phyloP scores from a whole-genome alignment of 2,888 invertebrate species.

The Panopea generosa region DNA sequence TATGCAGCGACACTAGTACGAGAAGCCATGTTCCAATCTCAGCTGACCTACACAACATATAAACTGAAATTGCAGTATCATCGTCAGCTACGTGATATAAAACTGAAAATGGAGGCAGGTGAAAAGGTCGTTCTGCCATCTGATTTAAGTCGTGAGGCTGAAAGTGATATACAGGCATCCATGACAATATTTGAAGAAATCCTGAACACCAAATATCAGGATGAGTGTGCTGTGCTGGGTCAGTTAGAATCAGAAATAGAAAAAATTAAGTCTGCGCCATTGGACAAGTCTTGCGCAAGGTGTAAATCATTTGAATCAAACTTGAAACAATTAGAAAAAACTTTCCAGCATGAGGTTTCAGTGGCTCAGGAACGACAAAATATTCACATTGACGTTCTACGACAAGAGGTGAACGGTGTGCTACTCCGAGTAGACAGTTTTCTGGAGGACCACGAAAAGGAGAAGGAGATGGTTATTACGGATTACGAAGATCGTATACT shows the following conservation, averaged over 20 bases:
- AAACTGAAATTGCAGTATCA: constrained; percentile 77
- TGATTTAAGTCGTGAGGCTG: constrained; percentile 73
- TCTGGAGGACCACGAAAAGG: constrained; percentile 73
- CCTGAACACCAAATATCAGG: constrained; percentile 77
- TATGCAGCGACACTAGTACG: constrained; percentile 89
- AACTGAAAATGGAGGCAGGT: constrained; percentile 69
- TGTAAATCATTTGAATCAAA: constrained; percentile 71
- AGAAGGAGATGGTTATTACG: constrained; percentile 66
- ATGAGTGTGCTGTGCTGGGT: constrained; percentile 76
- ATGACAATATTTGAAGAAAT: constrained; percentile 77
- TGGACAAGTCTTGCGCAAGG: constrained; percentile 54
- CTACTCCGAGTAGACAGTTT: constrained; percentile 71
- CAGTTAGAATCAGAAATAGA: constrained; percentile 73
- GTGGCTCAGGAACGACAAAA: constrained; percentile 77
- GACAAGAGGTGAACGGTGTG: constrained; percentile 72
- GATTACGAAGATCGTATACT: constrained; percentile 74
- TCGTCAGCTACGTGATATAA: constrained; percentile 72
- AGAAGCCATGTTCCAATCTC: constrained; percentile 91
- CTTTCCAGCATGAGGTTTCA: constrained; percentile 74
- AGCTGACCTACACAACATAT: constrained; percentile 81
- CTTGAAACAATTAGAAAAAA: constrained; percentile 71
- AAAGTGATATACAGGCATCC: constrained; percentile 73
- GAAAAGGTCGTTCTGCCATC: constrained; percentile 66
- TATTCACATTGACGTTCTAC: constrained; percentile 76
- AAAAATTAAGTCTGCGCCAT: constrained; percentile 61